Evolutionary conservation across 2,113 vertebrate genomes (phyloP), one percentile per base, ranked within the genome.

Genomic region (Suncus etruscus): DNA sequence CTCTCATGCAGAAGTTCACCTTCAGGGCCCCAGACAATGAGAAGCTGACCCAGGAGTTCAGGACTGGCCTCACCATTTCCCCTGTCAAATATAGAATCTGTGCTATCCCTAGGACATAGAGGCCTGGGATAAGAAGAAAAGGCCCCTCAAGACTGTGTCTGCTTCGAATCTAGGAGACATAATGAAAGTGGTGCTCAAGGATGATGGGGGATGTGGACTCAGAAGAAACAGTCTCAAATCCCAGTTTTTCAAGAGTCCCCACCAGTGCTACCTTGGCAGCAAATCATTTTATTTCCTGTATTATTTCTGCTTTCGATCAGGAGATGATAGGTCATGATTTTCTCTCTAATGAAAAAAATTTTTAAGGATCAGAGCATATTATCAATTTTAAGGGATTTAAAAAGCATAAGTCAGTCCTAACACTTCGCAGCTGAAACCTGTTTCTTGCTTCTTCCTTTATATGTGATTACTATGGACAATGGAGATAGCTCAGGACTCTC

Each of bases 1-100:
- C 92, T 84, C 97, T 98, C 73, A 77, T 98, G 50, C 98, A 98
- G 97, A 98, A 97, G 54, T 98, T 98, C 94, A 83, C 87, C n/a
- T 98, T 99, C 95, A 98, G 95, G 31, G 85, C 95, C 0, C 92
- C 97, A 1, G 93, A 91, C 0, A 97, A 94, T 72, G 97, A 95
- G 6, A 90, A 95, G 0, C 72, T 98, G 79, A 97, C 47, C n/a
- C 54, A 95, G 7, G 90, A 98, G 14, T 83, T 85, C 85, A 51
- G 87, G 45, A 0, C 86, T 0, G 97, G 98, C 50, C 1, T 97
- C 0, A 95, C 98, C 0, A 0, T 96, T 0, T 50, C 95, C 4
- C 98, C 98, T 0, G 20, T 74, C 11, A 97, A 96, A 51, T 98
- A 98, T 95, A 91, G 95, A 79, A 96, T 99, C 95, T 96, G 96